Evolutionary conservation across 2,888 invertebrate genomes (phyloP), one percentile per base, ranked within the genome.

Genomic region (Sturmia bella): DNA sequence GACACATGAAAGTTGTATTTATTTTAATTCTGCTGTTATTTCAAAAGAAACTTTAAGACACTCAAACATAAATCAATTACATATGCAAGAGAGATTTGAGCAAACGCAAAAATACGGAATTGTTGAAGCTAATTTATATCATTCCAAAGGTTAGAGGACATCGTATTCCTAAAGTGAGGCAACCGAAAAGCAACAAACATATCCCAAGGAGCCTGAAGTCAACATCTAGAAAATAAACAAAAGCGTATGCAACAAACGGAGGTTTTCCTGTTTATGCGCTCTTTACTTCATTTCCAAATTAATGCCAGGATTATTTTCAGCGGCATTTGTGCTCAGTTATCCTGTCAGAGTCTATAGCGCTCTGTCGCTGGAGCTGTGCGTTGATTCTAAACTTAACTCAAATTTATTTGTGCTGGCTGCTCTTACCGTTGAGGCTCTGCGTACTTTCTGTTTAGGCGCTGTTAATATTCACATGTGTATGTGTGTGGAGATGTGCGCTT

Each of bases 301-400:
- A 54, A 75, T 64, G 50, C 52, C 39, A 41, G 74, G 70, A 64
- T 80, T 80, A 70, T 50, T 70, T 64, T 69, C 17, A 54, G 64
- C 75, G 64, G 66, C 70, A 70, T 70, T 64, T 75, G 64, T 69
- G 43, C 48, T 70, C 69, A 32, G 57, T 70, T 70, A 80, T 75
- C 24, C 70, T 80, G 74, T 52, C 43, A 32, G 43, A 15, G 12
- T 63, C n/a, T n/a, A 45, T 61, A 48, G n/a, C 19, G 45, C 11
- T 52, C 27, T 45, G 24, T 41, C 41, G 19, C 37, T n/a, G 50
- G 13, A 50, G 64, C 32, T 32, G 68, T 73, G 11, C 24, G 43
- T 39, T 68, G 68, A 21, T 17, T 27, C 69, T 50, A 45, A 70
- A 66, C 54, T 52, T 66, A 48, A 57, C 24, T 74, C 32, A 57